Evolutionary conservation across 2,888 invertebrate genomes (phyloP).

Genomic region (Hirudinaria manillensis): DNA sequence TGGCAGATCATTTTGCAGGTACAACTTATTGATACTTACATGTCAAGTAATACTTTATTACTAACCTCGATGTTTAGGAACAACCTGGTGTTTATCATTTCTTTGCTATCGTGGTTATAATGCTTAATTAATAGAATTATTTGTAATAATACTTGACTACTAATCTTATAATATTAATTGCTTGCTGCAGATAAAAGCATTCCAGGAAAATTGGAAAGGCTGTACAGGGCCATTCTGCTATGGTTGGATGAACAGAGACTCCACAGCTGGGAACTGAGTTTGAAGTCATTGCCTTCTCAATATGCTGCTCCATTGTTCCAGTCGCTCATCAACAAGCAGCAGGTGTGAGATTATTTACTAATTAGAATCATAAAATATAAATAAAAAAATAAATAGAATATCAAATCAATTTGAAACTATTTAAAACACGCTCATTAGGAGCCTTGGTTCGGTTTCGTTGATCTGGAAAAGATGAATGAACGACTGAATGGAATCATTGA

Average conservation of each 20-base stretch:
- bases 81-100: too few species aligned
- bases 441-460: not conserved
- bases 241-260: conserved; percentile 75
- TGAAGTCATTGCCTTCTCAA: conserved; percentile 68
- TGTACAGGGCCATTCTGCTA: conserved; percentile 59
- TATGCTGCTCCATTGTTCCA: conserved; percentile 66
- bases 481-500: not conserved
- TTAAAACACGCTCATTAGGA: not conserved
- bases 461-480: not conserved
- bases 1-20: too few species aligned
- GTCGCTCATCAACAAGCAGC: not conserved
- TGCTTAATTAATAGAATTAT: too few species aligned
- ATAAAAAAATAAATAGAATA: not conserved
- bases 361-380: not conserved
- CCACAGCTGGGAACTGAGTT: conserved; percentile 64
- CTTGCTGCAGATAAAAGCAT: too few species aligned
- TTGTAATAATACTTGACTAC: too few species aligned
- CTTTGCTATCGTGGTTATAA: too few species aligned
- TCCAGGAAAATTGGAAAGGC: not conserved
- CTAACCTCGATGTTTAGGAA: too few species aligned
- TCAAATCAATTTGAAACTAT: conserved; percentile 9
- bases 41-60: too few species aligned
- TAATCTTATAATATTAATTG: too few species aligned
- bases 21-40: too few species aligned
- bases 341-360: conserved; percentile 15